Base-by-base conservation (phyloP, 2,888 invertebrate species). In the Synanthedon myopaeformis region DNA sequence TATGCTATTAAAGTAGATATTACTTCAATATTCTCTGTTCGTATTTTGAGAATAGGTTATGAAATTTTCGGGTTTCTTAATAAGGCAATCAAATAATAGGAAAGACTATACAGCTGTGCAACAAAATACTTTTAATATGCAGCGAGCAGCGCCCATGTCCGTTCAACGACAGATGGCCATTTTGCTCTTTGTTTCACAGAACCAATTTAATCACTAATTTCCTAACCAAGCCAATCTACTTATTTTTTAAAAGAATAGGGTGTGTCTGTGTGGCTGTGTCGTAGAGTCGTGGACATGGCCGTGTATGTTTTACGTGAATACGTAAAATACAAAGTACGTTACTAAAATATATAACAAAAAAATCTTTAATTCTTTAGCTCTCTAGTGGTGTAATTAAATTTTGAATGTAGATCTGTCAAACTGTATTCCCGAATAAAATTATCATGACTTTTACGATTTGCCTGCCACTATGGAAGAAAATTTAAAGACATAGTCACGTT, bases 61-160 rank as follows among this genome's bases (percentile, higher is more conserved):
- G 2, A 45, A 14, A 45, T 17, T 19, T 49, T 49, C 10, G 17
- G 14, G 17, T 19, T 2, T 49, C 19, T 17, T 10, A 19, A 11
- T 49, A 68, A 66, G 67, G 64, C 55, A 59, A 54, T 53, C 66
- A 63, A 60, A 61, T 64, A 67, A 72, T 69, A 68, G 70, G 69
- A 68, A 68, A 71, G 70, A 71, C 70, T 72, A 70, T 69, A 68
- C 69, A 68, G 64, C 63, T 74, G 73, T 71, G 73, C 70, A 73
- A 67, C 65, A 70, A 74, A 74, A 10, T 35, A 35, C 73, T 77
- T 59, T 76, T 74, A 70, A 70, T 74, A 74, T 77, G 75, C 75
- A 72, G 69, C 70, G 69, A 68, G 75, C 71, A 67, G 62, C 66
- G 63, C 61, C 63, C 61, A 63, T 63, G 70, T 67, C 69, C 67